A percentile compares a stretch with the other conserved stretches of the same genome.
phyloP scores from a whole-genome alignment of 1,140 invertebrate genomes.

The Colletes gigas region DNA sequence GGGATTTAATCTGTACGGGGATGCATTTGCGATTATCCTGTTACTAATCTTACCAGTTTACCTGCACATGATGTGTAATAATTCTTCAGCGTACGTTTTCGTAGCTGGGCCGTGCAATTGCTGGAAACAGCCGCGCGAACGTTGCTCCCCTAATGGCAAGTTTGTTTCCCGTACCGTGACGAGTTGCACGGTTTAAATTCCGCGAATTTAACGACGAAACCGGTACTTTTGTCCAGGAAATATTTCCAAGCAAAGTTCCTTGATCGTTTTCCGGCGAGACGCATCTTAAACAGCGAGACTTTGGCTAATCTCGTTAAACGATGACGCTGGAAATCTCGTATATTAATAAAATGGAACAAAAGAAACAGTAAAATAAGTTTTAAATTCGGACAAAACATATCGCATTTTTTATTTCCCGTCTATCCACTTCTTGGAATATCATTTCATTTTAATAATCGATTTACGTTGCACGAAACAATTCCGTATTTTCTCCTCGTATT shows the following conservation, averaged over 20 bases:
- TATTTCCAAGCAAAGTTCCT: constrained; percentile 26
- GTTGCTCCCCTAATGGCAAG: constrained; percentile 33
- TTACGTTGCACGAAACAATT: too few relatives aligned
- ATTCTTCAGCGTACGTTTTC: constrained; percentile 34
- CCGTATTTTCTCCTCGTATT: too few relatives aligned
- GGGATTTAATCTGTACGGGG: constrained; percentile 20
- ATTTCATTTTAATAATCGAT: too few relatives aligned
- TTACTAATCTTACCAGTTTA: constrained; percentile 45
- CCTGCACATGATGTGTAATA: constrained; percentile 39
- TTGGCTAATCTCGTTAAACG: too few relatives aligned
- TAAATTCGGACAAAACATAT: too few relatives aligned
- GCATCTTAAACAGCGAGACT: too few relatives aligned
- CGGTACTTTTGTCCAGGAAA: constrained; percentile 1
- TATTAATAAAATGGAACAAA: too few relatives aligned
- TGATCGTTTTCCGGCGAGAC: constrained; percentile 8
- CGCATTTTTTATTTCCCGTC: too few relatives aligned
- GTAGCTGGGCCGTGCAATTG: constrained; percentile 12
- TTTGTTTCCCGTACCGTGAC: constrained; percentile 28
- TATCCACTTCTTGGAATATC: too few relatives aligned
- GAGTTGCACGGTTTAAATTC: constrained; percentile 25
- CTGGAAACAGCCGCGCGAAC: constrained; percentile 20
- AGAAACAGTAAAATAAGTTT: too few relatives aligned
- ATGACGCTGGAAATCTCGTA: too few relatives aligned
- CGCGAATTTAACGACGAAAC: constrained; percentile 2
- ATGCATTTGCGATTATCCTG: constrained; percentile 38